Conservation (phyloP, 92 coral and sea anemone genomes). For the Galaxea fascicularis region DNA sequence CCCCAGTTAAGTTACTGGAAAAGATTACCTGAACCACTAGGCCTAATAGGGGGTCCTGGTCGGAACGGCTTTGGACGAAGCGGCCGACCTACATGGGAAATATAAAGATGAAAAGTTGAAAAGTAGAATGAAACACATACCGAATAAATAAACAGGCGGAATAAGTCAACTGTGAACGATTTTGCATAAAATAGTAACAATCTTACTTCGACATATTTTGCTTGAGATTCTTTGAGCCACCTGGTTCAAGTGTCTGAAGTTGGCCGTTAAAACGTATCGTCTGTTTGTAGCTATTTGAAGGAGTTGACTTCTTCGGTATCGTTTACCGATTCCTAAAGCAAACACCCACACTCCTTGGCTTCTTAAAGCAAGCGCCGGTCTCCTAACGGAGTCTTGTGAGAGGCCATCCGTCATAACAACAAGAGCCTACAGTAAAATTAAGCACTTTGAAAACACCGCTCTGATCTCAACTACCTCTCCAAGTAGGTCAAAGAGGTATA, state of each 20-base stretch:
- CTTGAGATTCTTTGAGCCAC: constrained; percentile 59
- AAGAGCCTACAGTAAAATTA: constrained; percentile 28
- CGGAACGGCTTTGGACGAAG: constrained; percentile 50
- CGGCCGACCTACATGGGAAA: constrained; percentile 43
- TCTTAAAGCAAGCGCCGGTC: constrained; percentile 64
- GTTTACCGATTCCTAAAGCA: constrained; percentile 74
- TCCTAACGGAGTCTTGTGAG: constrained; percentile 66
- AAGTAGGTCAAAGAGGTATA: no score
- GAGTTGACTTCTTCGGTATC: constrained; percentile 56
- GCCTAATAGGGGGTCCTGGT: constrained; percentile 49
- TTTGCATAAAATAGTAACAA: not conserved
- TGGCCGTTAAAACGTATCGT: constrained; percentile 58
- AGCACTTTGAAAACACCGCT: not conserved
- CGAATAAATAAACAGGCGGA: not conserved
- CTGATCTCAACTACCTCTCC: no score
- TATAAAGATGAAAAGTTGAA: no score
- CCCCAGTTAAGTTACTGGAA: not conserved
- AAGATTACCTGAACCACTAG: constrained; percentile 63
- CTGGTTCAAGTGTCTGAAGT: constrained; percentile 52
- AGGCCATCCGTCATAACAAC: constrained; percentile 78
- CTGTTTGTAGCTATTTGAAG: constrained; percentile 71
- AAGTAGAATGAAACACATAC: not conserved
- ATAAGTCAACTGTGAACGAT: not conserved
- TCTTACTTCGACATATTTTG: constrained; percentile 66
- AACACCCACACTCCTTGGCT: constrained; percentile 67